Conservation (phyloP, 2,113 vertebrate species). For the Scortum barcoo region DNA sequence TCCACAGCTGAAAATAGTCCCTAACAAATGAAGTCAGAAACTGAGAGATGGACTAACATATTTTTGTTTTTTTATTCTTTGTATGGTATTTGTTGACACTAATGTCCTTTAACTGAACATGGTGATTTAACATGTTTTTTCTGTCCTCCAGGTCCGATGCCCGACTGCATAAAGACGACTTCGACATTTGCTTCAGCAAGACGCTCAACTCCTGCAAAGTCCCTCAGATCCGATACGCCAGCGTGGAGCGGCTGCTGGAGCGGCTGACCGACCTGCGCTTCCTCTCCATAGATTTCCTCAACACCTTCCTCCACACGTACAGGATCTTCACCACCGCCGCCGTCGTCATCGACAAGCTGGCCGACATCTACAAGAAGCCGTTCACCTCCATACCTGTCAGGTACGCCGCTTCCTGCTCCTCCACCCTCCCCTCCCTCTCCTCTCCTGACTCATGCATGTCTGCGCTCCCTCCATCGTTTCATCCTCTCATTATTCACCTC, state of each 20-base stretch:
- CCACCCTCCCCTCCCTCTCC: not conserved
- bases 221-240: slow-evolving; percentile 96
- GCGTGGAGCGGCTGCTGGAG: slow-evolving; percentile 94
- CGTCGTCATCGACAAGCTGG: slow-evolving; percentile 94
- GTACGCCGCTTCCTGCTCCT: slow-evolving; percentile 70
- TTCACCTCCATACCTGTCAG: slow-evolving; percentile 96
- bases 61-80: no score
- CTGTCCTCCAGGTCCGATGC: slow-evolving; percentile 87
- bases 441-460: slow-evolving; percentile 18
- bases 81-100: no score
- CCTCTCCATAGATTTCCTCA: slow-evolving; percentile 98
- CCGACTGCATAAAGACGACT: slow-evolving; percentile 93
- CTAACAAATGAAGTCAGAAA: not conserved
- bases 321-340: slow-evolving; percentile 93
- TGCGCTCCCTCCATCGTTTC: slow-evolving; percentile 30
- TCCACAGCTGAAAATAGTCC: not conserved
- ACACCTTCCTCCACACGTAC: slow-evolving; percentile 98
- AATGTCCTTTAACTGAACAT: not conserved
- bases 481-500: slow-evolving; percentile 29
- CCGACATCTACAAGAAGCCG: slow-evolving; percentile 93
- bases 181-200: slow-evolving; percentile 98
- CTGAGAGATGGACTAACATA: no score
- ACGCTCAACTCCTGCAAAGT: slow-evolving; percentile 98
- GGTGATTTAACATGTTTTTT: not conserved
- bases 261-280: slow-evolving; percentile 94